phyloP scores from a whole-genome alignment of 2,113 vertebrate genomes.

The Orthonyx spaldingii region DNA sequence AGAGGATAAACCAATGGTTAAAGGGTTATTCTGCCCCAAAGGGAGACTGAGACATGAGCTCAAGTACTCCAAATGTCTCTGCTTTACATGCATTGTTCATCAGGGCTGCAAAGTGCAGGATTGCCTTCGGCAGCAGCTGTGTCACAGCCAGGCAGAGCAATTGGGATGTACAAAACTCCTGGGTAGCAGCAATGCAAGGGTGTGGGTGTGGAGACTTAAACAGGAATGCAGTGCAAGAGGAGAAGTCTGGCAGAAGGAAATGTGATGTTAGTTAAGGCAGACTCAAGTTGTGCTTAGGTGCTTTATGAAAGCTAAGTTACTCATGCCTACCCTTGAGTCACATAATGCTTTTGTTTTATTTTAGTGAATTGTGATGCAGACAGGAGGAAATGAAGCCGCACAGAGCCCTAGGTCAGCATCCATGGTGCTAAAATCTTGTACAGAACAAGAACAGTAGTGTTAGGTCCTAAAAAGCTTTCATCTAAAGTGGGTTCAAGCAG shows the following conservation, averaged over 20 bases:
- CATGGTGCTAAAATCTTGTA: not conserved
- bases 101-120: not conserved
- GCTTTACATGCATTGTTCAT: not conserved
- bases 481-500: not conserved
- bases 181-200: not conserved
- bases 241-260: not conserved
- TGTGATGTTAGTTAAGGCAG: not conserved
- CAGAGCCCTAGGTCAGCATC: not conserved
- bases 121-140: not conserved
- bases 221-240: not conserved
- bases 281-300: not conserved
- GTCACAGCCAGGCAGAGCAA: not conserved
- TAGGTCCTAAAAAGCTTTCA: not conserved
- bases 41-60: not conserved
- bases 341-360: not conserved
- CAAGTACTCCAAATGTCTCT: not conserved
- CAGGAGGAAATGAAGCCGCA: not conserved
- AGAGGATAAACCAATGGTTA: not conserved
- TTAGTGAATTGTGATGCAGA: not conserved
- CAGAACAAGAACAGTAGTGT: not conserved
- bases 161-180: not conserved
- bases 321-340: not conserved
- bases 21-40: not conserved
- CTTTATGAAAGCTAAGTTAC: not conserved
- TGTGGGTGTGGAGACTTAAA: not conserved